Base-by-base conservation (phyloP, 2,888 invertebrate species). In the Pharmacophagus antenor region DNA sequence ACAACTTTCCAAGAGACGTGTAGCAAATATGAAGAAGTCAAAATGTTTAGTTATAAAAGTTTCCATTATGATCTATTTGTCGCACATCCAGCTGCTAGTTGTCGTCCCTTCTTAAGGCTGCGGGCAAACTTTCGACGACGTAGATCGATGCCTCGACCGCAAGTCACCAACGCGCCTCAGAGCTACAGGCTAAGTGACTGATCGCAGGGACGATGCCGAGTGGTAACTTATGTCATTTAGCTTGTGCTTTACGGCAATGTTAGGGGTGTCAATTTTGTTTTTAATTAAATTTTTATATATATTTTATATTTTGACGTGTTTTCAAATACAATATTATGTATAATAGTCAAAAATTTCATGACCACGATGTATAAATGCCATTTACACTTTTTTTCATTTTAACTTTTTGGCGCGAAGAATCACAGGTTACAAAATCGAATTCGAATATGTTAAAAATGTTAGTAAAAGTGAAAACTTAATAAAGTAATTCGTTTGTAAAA, bases 71-170 rank as follows among this genome's bases (percentile, higher is more conserved):
- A 61, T 52, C 58, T 22, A 46, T 58, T 21, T 46, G 61, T 53
- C 47, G n/a, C 25, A 49, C 52, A 49, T 54, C 18, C 44, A 59
- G 44, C 48, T 54, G 56, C 31, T 23, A 44, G 60, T 23, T 50
- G n/a, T 59, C 25, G 3, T 50, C 60, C 58, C 20, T 62, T 55
- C 63, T 56, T 63, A 64, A 70, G 66, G 55, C 58, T 57, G 67
- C 61, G 65, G 67, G 63, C 72, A 73, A 82, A 81, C 73, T 80
- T 79, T 69, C 71, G 73, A 64, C 70, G 84, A 82, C 83, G 63
- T 73, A 80, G 85, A 85, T 83, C 74, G 85, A 85, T 85, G 83
- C 63, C 71, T 37, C 69, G 71, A 74, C 78, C 78, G 69, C 76
- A 72, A 71, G 70, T 70, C 72, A 69, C 70, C 67, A 61, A 62